A percentile compares a stretch with the other conserved stretches of the same genome.
These are phyloP conservation scores for Acropternis orthonyx DNA, from an alignment of 2,797 vertebrate genomes.

Conservation along the genomic window DNA sequence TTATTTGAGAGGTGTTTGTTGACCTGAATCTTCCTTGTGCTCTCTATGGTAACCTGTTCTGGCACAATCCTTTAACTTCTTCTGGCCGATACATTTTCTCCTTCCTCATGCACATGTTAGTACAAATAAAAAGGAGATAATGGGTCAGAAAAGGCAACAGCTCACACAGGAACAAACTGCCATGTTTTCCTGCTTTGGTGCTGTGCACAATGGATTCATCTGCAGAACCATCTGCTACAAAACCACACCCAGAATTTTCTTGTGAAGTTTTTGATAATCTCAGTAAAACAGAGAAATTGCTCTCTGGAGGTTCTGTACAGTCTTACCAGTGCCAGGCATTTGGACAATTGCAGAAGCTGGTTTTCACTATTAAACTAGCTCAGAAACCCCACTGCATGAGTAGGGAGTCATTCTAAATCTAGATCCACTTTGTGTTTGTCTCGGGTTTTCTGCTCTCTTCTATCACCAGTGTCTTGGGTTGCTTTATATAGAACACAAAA, in stretches of 20 bases:
- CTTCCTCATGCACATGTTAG: constrained; percentile 5
- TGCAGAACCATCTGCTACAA: neutral
- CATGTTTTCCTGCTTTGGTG: neutral
- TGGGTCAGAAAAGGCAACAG: neutral
- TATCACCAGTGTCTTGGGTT: neutral
- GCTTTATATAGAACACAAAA: neutral
- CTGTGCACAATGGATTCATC: neutral
- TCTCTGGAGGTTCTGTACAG: neutral
- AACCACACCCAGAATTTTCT: neutral
- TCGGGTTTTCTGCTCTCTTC: neutral
- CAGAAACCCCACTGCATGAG: neutral
- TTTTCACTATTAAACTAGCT: neutral
- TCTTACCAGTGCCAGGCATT: neutral
- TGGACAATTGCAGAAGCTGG: neutral
- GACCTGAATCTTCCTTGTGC: constrained; percentile 5
- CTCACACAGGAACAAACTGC: neutral
- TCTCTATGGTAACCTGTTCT: constrained; percentile 26
- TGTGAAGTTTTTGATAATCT: neutral
- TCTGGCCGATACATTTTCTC: neutral
- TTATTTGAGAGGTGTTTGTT: constrained; percentile 29
- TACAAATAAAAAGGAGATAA: constrained; percentile 7
- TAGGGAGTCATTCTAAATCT: neutral
- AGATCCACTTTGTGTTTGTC: neutral
- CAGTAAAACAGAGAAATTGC: neutral
- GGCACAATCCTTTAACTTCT: neutral